Conservation (phyloP, 2,797 vertebrate genomes). For the Pipistrellus nathusii region DNA sequence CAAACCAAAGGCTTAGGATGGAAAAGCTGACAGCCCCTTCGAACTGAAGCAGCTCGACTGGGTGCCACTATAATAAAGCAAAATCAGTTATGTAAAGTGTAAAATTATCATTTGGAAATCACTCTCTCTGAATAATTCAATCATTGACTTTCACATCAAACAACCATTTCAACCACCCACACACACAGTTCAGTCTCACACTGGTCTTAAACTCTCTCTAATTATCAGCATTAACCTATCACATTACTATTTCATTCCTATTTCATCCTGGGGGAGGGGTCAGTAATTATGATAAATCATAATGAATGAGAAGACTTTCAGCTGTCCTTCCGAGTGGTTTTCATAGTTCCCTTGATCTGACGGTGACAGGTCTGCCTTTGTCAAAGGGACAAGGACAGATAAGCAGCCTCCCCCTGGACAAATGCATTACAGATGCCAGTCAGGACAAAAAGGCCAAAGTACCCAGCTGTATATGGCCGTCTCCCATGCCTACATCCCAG, state of each 20-base stretch:
- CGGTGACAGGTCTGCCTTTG: constrained; percentile 71
- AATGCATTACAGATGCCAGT: constrained; percentile 63
- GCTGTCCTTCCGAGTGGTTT: constrained; percentile 85
- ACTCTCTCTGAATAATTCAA: constrained; percentile 90
- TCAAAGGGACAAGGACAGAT: constrained; percentile 82
- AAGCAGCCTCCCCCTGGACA: constrained; percentile 61
- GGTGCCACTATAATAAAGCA: constrained; percentile 87
- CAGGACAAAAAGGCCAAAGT: constrained; percentile 23
- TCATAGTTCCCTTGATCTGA: constrained; percentile 71
- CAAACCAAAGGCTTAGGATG: neutral
- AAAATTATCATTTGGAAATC: constrained; percentile 90
- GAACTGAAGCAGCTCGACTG: constrained; percentile 63
- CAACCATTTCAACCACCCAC: constrained; percentile 88
- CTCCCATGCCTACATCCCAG: neutral
- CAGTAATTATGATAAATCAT: constrained; percentile 82
- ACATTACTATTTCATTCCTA: constrained; percentile 82
- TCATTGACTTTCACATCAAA: constrained; percentile 91
- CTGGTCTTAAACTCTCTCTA: constrained; percentile 89
- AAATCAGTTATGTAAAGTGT: constrained; percentile 90
- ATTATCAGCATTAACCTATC: constrained; percentile 88
- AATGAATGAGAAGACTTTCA: constrained; percentile 84
- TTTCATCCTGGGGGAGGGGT: constrained; percentile 84
- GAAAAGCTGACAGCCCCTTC: constrained; percentile 63
- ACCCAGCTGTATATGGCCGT: accelerated
- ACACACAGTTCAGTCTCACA: constrained; percentile 87